phyloP scores from a whole-genome alignment of 2,797 vertebrate species.

The Hippopotamyrus pictus region DNA sequence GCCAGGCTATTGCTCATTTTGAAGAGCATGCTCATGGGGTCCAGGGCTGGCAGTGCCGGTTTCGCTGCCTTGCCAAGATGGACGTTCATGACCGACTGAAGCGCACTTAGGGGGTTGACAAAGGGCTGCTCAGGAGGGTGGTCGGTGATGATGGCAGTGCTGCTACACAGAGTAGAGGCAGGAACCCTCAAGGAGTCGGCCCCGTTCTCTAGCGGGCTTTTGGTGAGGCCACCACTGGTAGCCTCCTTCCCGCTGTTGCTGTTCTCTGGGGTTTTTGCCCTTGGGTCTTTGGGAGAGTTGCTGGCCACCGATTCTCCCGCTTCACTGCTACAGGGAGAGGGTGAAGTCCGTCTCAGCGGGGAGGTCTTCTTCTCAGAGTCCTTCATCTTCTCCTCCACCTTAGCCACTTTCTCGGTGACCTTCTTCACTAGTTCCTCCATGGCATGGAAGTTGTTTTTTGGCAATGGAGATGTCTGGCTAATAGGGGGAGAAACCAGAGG shows the following conservation, averaged over 20 bases:
- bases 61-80: constrained; percentile 97
- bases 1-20: constrained; percentile 99
- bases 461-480: constrained; percentile 83
- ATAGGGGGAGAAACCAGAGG: constrained; percentile 78
- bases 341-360: constrained; percentile 74
- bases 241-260: constrained; percentile 65
- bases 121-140: constrained; percentile 96
- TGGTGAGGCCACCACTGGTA: constrained; percentile 68
- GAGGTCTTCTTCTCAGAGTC: constrained; percentile 77
- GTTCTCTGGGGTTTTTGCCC: constrained; percentile 76
- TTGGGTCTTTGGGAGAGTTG: constrained; percentile 70
- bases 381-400: constrained; percentile 92
- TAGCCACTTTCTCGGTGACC: constrained; percentile 92
- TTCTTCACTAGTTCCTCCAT: constrained; percentile 98
- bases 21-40: constrained; percentile 99
- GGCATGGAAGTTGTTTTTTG: constrained; percentile 94
- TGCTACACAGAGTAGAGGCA: constrained; percentile 69
- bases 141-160: constrained; percentile 95
- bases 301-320: constrained; percentile 71
- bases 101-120: constrained; percentile 91
- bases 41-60: constrained; percentile 85
- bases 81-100: constrained; percentile 98
- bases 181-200: constrained; percentile 71
- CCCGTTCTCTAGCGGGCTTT: constrained; percentile 78
- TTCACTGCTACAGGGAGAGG: constrained; percentile 87